Conservation (phyloP, 2,113 vertebrate genomes). For the Aptenodytes forsteri region DNA sequence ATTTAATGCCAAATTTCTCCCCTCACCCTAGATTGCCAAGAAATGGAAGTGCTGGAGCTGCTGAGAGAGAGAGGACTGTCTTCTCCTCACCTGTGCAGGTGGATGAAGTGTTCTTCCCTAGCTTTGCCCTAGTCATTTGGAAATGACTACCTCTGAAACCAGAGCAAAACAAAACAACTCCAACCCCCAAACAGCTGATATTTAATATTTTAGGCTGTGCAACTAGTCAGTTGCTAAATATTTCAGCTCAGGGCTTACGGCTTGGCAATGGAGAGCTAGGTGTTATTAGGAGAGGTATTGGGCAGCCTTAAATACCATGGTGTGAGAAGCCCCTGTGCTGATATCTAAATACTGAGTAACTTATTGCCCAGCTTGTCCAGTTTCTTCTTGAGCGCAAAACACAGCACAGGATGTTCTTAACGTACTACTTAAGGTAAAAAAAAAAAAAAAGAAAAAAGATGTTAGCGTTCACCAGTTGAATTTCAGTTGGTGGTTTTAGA, state of each 20-base stretch:
- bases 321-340: neutral
- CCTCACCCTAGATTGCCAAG: neutral
- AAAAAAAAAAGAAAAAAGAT: neutral
- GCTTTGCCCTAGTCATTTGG: neutral
- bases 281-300: neutral
- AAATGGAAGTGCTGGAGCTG: neutral
- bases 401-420: neutral
- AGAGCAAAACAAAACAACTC: neutral
- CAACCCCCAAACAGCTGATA: neutral
- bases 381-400: neutral
- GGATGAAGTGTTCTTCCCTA: neutral
- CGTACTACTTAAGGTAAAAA: neutral
- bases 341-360: neutral
- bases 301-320: neutral
- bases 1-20: neutral
- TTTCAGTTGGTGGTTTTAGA: neutral
- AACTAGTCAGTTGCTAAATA: neutral
- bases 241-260: neutral
- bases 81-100: neutral
- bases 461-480: neutral
- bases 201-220: neutral
- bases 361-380: accelerated
- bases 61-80: neutral
- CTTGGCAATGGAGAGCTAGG: neutral
- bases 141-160: neutral